Base-by-base conservation (phyloP, 1,140 invertebrate species). In the Drosophila miranda region DNA sequence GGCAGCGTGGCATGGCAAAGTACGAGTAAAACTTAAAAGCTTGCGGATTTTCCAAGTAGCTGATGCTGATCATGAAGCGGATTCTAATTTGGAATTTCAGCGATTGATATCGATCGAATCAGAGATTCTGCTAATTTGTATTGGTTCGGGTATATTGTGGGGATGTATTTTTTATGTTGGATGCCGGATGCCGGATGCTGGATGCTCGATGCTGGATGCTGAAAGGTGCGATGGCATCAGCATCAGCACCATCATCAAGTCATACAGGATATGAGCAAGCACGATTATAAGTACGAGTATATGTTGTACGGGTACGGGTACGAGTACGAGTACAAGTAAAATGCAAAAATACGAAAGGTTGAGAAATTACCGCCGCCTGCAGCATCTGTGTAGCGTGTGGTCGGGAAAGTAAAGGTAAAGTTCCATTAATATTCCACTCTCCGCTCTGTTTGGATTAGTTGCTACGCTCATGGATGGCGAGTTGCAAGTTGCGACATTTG, bases 331-430 rank as follows among this genome's bases (percentile, higher is more conserved):
- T 38, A 13, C 34, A 5, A 56, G 42, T 62, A 49, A 14, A 30
- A 53, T 61, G 41, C 44, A 60, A 60, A 49, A 57, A 50, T 55
- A 45, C 49, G 54, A 34, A 46, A 75, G 67, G 28, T 77, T 23
- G 50, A 75, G 59, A 80, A 78, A 71, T 90, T 90, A 89, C 88
- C 88, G 89, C 89, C 89, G 89, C 89, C 89, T 83, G 89, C 89
- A 78, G 89, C 89, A 90, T 90, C 89, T 90, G 89, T 90, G 73
- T 69, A 83, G 81, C 89, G 82, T 89, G 75, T 84, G 54, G 49
- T 49, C 56, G 53, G 63, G 77, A 70, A 60, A 87, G 78, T 75
- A 87, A 58, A 82, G 62, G 62, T 58, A 75, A 68, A 86, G 75
- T 87, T 56, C 43, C 66, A 86, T 87, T 86, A 86, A 66, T 87